These are phyloP conservation scores for Daboia siamensis DNA, from an alignment of 2,113 vertebrate genomes.

Conservation along the genomic window DNA sequence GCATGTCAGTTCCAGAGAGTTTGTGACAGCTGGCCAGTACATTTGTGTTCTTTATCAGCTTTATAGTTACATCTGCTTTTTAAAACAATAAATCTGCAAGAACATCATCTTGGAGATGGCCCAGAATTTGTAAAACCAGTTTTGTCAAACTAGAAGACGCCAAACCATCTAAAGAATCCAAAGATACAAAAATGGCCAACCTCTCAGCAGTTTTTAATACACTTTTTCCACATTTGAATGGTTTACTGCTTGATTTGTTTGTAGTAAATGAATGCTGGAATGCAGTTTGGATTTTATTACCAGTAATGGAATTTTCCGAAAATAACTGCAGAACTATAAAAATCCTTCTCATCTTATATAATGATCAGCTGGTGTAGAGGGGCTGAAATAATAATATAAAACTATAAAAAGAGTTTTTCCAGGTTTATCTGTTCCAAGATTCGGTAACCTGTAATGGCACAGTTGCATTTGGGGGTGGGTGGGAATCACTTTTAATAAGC, in stretches of 20 bases:
- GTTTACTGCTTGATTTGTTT: background rate
- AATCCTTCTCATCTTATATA: background rate
- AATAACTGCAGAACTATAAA: background rate
- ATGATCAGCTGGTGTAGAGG: background rate
- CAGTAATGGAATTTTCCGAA: background rate
- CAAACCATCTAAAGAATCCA: background rate
- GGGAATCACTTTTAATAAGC: background rate
- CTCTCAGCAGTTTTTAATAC: background rate
- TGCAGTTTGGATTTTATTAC: background rate
- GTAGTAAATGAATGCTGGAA: background rate
- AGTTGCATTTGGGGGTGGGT: background rate
- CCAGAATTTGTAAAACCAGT: background rate
- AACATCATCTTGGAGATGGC: background rate
- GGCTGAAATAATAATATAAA: background rate
- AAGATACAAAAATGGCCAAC: background rate
- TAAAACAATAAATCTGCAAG: background rate
- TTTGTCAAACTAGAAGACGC: background rate
- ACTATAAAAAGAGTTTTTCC: background rate
- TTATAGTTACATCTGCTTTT: background rate
- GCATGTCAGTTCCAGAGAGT: background rate
- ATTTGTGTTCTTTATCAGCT: background rate
- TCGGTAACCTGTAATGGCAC: background rate
- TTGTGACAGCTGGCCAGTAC: background rate
- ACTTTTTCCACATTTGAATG: background rate
- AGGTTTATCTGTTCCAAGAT: background rate